A percentile compares a stretch with the other conserved stretches of the same genome.
Conservation (phyloP, 1,140 invertebrate species). For the Diachasmimorpha longicaudata region DNA sequence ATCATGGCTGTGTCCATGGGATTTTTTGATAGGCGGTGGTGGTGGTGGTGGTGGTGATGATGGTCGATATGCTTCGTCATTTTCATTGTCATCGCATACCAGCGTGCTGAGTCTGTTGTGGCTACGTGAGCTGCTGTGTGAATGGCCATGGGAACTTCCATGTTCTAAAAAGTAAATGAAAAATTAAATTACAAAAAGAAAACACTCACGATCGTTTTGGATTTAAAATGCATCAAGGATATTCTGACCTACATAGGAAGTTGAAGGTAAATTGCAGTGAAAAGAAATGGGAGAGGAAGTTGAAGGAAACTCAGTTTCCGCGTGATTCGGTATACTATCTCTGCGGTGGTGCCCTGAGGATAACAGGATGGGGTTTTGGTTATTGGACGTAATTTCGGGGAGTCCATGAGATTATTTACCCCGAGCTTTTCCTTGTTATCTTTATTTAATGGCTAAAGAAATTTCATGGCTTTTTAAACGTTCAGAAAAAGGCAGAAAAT, state of each 20-base stretch:
- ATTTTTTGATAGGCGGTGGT: slow-evolving; percentile 48
- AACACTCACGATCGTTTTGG: background rate
- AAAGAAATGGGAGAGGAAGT: background rate
- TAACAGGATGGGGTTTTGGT: background rate
- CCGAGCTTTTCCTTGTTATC: too few species aligned
- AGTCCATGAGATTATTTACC: too few species aligned
- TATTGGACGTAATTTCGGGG: background rate
- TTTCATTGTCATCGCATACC: slow-evolving; percentile 80
- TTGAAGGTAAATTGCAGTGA: slow-evolving; percentile 19
- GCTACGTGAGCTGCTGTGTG: slow-evolving; percentile 72
- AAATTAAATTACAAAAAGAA: background rate
- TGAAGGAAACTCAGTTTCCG: slow-evolving; percentile 7
- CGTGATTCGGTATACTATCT: slow-evolving; percentile 7
- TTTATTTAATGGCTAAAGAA: too few species aligned
- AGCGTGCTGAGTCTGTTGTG: slow-evolving; percentile 69
- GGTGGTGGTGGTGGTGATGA: slow-evolving; percentile 55
- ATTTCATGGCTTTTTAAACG: too few species aligned
- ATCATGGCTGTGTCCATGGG: slow-evolving; percentile 68
- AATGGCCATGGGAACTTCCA: slow-evolving; percentile 71
- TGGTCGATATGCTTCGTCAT: slow-evolving; percentile 73
- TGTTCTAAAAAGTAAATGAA: slow-evolving; percentile 70
- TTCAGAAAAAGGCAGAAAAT: too few species aligned
- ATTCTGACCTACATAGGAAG: slow-evolving; percentile 26
- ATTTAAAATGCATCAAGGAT: background rate
- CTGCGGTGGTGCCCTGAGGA: background rate